Percentiles rank a stretch among this genome's conserved stretches.
Evolutionary conservation across 2,888 invertebrate genomes (phyloP).

Genomic region (Ceratothoa steindachneri): DNA sequence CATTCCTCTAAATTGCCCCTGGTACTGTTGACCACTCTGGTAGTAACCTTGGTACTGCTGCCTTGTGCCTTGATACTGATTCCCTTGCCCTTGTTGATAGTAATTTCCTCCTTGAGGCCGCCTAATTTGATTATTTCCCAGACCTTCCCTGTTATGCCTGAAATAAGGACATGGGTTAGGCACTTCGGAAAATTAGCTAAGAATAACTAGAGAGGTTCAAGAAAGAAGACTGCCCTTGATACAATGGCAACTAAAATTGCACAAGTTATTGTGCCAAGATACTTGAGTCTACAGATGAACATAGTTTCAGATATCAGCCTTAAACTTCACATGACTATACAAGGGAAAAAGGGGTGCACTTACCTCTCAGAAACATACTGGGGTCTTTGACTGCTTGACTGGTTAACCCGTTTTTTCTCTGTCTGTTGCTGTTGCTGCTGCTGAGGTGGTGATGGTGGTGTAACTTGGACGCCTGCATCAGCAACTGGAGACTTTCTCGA

Average conservation of each 20-base stretch:
- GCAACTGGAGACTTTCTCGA: conserved; percentile 75
- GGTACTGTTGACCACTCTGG: conserved; percentile 13
- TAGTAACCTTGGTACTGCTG: conserved; percentile 22
- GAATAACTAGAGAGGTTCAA: too few relatives aligned
- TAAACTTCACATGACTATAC: neutral
- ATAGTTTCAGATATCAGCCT: neutral
- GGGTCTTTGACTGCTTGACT: neutral
- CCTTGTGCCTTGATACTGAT: conserved; percentile 4
- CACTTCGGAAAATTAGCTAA: too few relatives aligned
- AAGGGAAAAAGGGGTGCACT: neutral
- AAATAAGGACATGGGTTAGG: too few relatives aligned
- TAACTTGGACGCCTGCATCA: conserved; percentile 75
- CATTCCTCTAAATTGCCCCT: conserved; percentile 11
- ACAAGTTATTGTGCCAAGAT: neutral
- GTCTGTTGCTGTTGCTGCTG: conserved; percentile 23
- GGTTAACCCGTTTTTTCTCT: conserved; percentile 3
- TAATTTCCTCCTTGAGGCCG: neutral
- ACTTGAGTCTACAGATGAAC: neutral
- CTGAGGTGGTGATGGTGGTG: conserved; percentile 27
- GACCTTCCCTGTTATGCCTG: conserved; percentile 10
- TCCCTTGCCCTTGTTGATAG: conserved; percentile 13
- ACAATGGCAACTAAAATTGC: neutral
- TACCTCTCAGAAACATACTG: neutral
- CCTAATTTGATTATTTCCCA: neutral
- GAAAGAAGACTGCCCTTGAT: neutral